phyloP scores from a whole-genome alignment of 2,113 vertebrate genomes.

The Todiramphus saurophagus region DNA sequence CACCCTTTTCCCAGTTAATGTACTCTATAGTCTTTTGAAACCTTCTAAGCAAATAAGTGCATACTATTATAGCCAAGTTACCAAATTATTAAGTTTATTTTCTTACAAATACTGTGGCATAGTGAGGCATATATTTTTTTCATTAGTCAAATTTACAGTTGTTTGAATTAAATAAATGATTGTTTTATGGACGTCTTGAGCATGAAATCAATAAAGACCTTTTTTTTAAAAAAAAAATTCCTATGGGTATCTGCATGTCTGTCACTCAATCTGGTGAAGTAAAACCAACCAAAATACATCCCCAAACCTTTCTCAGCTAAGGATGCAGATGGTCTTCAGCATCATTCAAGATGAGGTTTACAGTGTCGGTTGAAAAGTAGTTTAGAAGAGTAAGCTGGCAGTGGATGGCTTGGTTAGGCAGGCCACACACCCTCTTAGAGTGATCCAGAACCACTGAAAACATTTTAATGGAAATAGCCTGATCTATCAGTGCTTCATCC shows the following conservation, averaged over 20 bases:
- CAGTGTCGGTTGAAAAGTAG: neutral
- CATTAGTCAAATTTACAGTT: neutral
- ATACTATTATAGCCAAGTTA: neutral
- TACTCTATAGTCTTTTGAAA: neutral
- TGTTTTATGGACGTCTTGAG: neutral
- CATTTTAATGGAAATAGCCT: neutral
- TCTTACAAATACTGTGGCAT: conserved; percentile 19
- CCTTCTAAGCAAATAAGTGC: neutral
- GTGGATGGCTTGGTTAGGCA: neutral
- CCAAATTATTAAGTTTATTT: conserved; percentile 20
- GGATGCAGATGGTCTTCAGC: neutral
- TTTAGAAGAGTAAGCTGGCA: neutral
- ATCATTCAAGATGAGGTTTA: neutral
- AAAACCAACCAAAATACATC: neutral
- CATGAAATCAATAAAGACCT: conserved; percentile 43
- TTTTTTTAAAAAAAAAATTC: neutral
- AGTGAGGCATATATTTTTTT: neutral
- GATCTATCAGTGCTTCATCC: neutral
- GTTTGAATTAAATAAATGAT: conserved; percentile 2
- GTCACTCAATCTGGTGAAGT: neutral
- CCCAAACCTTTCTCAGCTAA: neutral
- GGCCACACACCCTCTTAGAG: neutral
- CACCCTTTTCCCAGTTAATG: neutral
- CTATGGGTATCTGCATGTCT: neutral
- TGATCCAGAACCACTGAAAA: neutral